Conservation (phyloP, 37 sponge, comb jelly and placozoan genomes). For the Ephydatia muelleri region DNA sequence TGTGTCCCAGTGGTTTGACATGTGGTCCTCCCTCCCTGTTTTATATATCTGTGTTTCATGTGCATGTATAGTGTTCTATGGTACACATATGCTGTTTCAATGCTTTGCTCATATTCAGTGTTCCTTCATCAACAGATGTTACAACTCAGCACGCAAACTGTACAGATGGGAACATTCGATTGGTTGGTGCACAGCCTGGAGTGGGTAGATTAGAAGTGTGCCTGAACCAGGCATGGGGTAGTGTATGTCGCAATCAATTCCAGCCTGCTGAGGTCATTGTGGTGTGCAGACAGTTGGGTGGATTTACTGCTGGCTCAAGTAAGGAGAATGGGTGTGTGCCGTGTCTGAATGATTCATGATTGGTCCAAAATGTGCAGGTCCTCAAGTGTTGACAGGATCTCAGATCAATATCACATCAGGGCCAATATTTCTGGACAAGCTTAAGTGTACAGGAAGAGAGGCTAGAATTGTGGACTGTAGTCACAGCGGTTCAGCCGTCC, state of each 20-base stretch:
- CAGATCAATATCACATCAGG: slow-evolving; percentile 10
- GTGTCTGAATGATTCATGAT: background rate
- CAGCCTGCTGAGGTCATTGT: background rate
- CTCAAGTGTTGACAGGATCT: background rate
- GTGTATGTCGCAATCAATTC: background rate
- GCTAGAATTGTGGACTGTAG: background rate
- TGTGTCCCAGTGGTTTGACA: too few species aligned
- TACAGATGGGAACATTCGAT: background rate
- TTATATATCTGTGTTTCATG: too few species aligned
- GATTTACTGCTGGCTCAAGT: background rate
- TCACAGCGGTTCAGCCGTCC: too few species aligned
- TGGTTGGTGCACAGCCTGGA: background rate
- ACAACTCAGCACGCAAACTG: background rate
- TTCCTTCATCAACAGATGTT: background rate
- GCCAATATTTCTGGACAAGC: slow-evolving; percentile 43
- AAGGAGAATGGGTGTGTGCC: background rate
- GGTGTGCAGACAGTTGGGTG: background rate
- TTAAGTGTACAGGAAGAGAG: slow-evolving; percentile 10
- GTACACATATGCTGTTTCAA: too few species aligned
- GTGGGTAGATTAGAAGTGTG: background rate
- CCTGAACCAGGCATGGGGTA: background rate
- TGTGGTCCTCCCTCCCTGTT: too few species aligned
- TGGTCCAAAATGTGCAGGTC: background rate
- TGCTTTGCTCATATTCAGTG: background rate
- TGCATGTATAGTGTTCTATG: too few species aligned